Evolutionary conservation across 2,888 invertebrate genomes (phyloP), one percentile per base, ranked within the genome.

Genomic region (Pemphredon lugubris): DNA sequence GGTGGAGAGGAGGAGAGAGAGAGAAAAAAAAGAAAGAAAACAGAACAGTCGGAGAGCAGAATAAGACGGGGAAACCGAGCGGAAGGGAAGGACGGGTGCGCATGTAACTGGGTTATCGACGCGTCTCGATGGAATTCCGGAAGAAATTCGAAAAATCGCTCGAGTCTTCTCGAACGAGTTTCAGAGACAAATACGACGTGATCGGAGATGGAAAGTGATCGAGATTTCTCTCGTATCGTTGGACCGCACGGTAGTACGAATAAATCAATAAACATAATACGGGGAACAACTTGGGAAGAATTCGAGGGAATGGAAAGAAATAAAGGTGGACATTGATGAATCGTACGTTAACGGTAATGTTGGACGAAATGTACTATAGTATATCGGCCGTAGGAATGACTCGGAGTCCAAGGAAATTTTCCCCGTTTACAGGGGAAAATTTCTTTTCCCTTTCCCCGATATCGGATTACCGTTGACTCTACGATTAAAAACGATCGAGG

Each of bases 111-210:
- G 61, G 73, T 70, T 73, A 45, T 57, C 68, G 16, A 11, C 59
- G 60, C 37, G 55, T 73, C 26, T 40, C 32, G 37, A n/a, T 40
- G 30, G 48, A 18, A 32, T 65, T 54, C 44, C 32, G 18, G 20
- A 73, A 70, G 61, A 72, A 73, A 64, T 67, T 54, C 37, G 34
- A n/a, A n/a, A 73, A 71, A 77, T 65, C 67, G 59, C 66, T 54
- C 64, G 47, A 44, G 32, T 55, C 65, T 37, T 39, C 48, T n/a
- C n/a, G n/a, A n/a, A n/a, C n/a, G n/a, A n/a, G n/a, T n/a, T n/a
- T n/a, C n/a, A n/a, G n/a, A n/a, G n/a, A n/a, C n/a, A n/a, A n/a
- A n/a, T n/a, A n/a, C n/a, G n/a, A n/a, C n/a, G n/a, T n/a, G n/a
- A n/a, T n/a, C n/a, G n/a, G n/a, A n/a, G n/a, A n/a, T n/a, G n/a